These are phyloP conservation scores for Leptinotarsa haldemani DNA, from an alignment of 2,888 invertebrate genomes.

Conservation along the genomic window DNA sequence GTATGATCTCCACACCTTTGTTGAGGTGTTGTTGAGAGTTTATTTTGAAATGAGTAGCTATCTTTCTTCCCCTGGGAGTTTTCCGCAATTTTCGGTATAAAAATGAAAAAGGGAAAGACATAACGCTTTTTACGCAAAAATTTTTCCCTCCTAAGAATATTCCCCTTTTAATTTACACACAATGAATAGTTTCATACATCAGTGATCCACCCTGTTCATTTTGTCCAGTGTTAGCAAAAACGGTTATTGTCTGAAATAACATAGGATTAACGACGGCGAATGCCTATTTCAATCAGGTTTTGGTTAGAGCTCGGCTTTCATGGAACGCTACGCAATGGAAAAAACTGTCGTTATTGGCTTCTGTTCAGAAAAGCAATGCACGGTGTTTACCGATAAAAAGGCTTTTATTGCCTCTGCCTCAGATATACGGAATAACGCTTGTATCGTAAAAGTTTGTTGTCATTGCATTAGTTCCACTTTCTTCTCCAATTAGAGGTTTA, in stretches of 20 bases:
- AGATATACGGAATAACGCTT: neutral
- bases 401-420: slow-evolving; percentile 13
- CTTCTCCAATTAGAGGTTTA: slow-evolving; percentile 3
- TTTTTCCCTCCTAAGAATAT: too few species aligned
- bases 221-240: neutral
- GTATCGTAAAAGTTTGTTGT: slow-evolving; percentile 9
- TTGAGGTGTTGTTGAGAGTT: too few species aligned
- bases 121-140: too few species aligned
- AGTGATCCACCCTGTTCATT: neutral
- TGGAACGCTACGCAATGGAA: slow-evolving; percentile 1
- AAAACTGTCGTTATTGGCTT: slow-evolving; percentile 20
- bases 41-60: too few species aligned
- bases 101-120: too few species aligned
- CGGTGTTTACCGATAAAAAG: slow-evolving; percentile 21
- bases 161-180: too few species aligned
- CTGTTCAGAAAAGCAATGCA: slow-evolving; percentile 13
- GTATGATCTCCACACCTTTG: too few species aligned
- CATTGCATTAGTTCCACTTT: slow-evolving; percentile 13
- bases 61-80: too few species aligned
- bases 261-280: slow-evolving; percentile 8
- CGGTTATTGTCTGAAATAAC: slow-evolving; percentile 20
- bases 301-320: neutral
- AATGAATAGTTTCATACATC: neutral
- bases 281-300: slow-evolving; percentile 25
- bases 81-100: too few species aligned